These are phyloP conservation scores for Ianthella basta DNA, from an alignment of 37 sponge, comb jelly and placozoan species.

Conservation along the genomic window DNA sequence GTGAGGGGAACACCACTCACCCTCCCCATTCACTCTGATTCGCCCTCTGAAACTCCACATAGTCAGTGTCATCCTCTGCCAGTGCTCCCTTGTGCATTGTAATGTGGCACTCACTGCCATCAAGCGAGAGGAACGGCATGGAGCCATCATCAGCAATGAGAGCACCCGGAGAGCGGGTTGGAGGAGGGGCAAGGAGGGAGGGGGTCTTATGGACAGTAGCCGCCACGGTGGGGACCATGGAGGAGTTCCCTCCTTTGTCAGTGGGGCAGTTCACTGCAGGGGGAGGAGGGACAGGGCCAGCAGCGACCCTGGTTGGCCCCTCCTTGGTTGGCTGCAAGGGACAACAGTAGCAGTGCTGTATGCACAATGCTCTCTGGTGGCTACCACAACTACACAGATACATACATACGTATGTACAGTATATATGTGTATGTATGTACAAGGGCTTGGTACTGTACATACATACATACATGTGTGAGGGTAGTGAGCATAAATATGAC, in stretches of 20 bases:
- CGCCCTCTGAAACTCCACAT: slow-evolving; percentile 24
- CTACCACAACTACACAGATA: too few relatives aligned
- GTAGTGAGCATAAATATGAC: too few relatives aligned
- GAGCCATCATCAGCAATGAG: neutral
- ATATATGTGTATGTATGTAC: too few relatives aligned
- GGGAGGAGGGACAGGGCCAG: neutral
- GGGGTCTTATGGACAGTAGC: neutral
- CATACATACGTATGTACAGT: too few relatives aligned
- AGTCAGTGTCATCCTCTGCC: slow-evolving; percentile 35
- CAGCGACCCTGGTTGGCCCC: slow-evolving; percentile 13
- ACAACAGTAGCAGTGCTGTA: too few relatives aligned
- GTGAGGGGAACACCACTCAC: too few relatives aligned
- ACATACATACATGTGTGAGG: too few relatives aligned
- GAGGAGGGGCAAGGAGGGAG: neutral
- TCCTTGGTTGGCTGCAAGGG: neutral
- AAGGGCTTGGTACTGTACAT: too few relatives aligned
- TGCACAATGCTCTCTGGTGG: too few relatives aligned
- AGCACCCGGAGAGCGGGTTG: neutral
- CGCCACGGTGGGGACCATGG: neutral
- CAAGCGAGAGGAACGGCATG: neutral
- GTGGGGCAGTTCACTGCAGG: neutral
- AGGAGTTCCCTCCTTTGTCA: neutral
- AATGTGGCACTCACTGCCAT: neutral
- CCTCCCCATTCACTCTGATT: slow-evolving; percentile 21
- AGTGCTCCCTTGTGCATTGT: neutral